These are phyloP conservation scores for Rynchops niger DNA, from an alignment of 2,113 vertebrate species.

Conservation along the genomic window DNA sequence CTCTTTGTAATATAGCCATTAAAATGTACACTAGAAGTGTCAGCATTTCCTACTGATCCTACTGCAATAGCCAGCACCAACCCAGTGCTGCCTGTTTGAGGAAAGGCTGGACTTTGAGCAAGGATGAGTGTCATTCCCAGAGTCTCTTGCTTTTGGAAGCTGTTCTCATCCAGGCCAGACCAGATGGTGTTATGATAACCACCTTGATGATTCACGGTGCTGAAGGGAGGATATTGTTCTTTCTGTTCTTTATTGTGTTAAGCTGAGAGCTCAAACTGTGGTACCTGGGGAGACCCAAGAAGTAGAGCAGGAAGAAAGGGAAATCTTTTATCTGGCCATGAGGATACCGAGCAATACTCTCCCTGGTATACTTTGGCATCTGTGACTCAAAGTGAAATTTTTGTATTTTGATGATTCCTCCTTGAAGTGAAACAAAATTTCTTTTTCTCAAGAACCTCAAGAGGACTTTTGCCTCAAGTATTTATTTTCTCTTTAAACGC, in stretches of 20 bases:
- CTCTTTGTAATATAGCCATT: background rate
- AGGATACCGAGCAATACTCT: background rate
- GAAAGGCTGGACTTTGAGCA: background rate
- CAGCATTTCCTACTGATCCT: background rate
- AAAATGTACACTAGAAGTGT: background rate
- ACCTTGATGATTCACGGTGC: background rate
- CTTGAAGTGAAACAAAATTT: background rate
- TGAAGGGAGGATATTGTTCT: accelerated
- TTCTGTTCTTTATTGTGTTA: background rate
- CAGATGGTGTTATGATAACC: background rate
- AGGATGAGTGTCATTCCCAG: background rate
- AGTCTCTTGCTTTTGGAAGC: background rate
- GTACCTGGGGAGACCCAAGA: background rate
- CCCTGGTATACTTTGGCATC: background rate
- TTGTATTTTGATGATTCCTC: background rate
- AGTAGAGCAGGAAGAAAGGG: background rate
- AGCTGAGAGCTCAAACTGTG: background rate
- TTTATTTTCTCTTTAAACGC: background rate
- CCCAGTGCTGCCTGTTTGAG: background rate
- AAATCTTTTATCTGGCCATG: background rate
- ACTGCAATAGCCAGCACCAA: background rate
- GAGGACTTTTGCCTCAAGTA: background rate
- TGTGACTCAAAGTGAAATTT: background rate
- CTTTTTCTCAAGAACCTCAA: background rate
- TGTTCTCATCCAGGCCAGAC: background rate